A percentile compares a stretch with the other conserved stretches of the same genome.
phyloP scores from a whole-genome alignment of 1,140 invertebrate species.

The Trinorchestia longiramus region DNA sequence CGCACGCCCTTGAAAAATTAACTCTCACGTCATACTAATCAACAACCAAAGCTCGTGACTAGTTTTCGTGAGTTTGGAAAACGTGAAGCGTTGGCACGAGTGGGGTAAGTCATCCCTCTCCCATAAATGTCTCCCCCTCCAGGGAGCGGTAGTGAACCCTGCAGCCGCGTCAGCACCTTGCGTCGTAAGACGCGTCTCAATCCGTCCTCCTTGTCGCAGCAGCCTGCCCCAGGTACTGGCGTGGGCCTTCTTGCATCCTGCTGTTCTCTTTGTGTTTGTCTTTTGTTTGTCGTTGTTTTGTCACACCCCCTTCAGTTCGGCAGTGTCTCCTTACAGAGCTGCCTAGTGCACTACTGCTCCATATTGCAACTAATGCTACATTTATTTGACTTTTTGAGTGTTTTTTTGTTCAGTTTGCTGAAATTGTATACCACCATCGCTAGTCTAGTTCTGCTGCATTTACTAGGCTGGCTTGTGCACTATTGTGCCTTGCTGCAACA shows the following conservation, averaged over 20 bases:
- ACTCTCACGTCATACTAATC: neutral
- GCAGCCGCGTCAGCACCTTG: conserved; percentile 53
- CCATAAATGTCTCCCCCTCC: neutral
- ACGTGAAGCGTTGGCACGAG: neutral
- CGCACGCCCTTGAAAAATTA: neutral
- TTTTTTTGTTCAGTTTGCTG: neutral
- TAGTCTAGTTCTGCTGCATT: neutral
- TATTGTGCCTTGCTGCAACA: neutral
- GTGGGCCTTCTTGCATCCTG: neutral
- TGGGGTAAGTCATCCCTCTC: neutral
- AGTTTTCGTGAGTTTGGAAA: neutral
- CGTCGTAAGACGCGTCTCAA: conserved; percentile 26
- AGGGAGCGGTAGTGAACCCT: conserved; percentile 16
- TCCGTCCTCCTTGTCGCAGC: neutral
- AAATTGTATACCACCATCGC: neutral
- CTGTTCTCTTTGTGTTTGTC: too few relatives aligned
- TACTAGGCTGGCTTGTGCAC: neutral
- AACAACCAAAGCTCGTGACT: neutral
- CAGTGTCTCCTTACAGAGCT: neutral
- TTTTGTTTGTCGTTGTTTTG: neutral
- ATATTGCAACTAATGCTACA: neutral
- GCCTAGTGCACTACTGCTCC: too few relatives aligned
- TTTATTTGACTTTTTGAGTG: neutral
- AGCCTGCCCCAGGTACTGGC: neutral
- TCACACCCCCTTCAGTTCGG: neutral